Evolutionary conservation across 2,797 vertebrate genomes (phyloP).

Genomic region (Falco concolor): DNA sequence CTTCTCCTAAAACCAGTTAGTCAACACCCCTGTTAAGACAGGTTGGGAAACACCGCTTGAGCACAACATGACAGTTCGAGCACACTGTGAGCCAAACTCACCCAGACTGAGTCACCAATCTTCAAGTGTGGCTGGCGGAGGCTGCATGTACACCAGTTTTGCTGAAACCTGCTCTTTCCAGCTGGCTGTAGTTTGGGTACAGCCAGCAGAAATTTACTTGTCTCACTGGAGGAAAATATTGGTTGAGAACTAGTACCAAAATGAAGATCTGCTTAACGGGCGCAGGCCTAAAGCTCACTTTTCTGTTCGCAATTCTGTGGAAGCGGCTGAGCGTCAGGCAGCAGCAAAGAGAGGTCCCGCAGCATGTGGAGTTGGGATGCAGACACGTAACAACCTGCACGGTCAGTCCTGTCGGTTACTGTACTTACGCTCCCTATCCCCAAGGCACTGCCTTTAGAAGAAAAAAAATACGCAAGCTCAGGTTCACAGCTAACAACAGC

Average conservation of each 20-base stretch:
- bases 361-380: accelerated
- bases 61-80: accelerated
- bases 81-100: not conserved
- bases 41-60: not conserved
- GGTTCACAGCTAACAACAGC: not conserved
- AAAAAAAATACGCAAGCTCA: not conserved
- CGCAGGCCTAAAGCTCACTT: not conserved
- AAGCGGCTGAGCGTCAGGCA: not conserved
- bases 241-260: not conserved
- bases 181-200: not conserved
- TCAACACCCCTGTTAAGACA: accelerated
- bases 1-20: not conserved
- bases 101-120: not conserved
- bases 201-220: not conserved
- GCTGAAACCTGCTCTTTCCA: not conserved
- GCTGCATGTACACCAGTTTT: not conserved
- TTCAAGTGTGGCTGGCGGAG: not conserved
- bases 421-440: not conserved
- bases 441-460: not conserved
- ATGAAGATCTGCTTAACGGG: not conserved
- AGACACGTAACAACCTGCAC: not conserved
- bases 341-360: not conserved
- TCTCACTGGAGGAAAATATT: not conserved
- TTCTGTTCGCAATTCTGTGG: not conserved
- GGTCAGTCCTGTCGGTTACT: not conserved